Conservation (phyloP, 1,140 invertebrate species). For the Maconellicoccus hirsutus region DNA sequence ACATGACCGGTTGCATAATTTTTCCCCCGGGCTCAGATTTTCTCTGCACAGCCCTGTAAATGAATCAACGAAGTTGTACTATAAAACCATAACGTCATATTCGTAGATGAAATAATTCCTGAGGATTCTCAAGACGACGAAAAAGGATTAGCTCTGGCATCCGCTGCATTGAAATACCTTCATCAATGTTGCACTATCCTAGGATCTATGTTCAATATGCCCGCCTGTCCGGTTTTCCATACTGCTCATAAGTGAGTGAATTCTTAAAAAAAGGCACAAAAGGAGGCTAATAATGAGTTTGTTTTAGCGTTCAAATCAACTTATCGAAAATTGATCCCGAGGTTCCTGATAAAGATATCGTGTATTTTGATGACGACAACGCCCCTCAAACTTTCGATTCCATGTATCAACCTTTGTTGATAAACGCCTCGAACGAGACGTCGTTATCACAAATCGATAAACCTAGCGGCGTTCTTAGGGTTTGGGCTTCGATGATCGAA, state of each 20-base stretch:
- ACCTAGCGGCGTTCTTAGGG: constrained; percentile 71
- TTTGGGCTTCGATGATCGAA: constrained; percentile 85
- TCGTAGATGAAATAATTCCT: not conserved
- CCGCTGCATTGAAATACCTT: constrained; percentile 74
- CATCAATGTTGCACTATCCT: constrained; percentile 74
- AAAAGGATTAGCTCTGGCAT: constrained; percentile 51
- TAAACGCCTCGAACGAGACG: constrained; percentile 33
- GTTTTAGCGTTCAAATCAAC: not conserved
- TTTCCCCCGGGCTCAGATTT: too few species aligned
- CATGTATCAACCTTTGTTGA: constrained; percentile 45
- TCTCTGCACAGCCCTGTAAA: too few species aligned
- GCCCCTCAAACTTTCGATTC: constrained; percentile 35
- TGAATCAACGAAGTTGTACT: too few species aligned
- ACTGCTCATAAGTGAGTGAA: constrained; percentile 53
- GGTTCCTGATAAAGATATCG: constrained; percentile 22
- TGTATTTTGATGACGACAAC: constrained; percentile 37
- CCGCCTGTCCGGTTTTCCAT: constrained; percentile 83
- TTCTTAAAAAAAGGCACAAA: not conserved
- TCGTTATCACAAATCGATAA: constrained; percentile 59
- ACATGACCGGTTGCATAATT: too few species aligned
- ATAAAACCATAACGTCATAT: too few species aligned
- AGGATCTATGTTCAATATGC: constrained; percentile 87
- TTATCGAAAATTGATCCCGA: constrained; percentile 20
- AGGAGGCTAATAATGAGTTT: not conserved
- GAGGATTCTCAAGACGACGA: constrained; percentile 9